A percentile compares a stretch with the other conserved stretches of the same genome.
Evolutionary conservation across 2,113 vertebrate genomes (phyloP).

Genomic region (Synodontis membranacea): DNA sequence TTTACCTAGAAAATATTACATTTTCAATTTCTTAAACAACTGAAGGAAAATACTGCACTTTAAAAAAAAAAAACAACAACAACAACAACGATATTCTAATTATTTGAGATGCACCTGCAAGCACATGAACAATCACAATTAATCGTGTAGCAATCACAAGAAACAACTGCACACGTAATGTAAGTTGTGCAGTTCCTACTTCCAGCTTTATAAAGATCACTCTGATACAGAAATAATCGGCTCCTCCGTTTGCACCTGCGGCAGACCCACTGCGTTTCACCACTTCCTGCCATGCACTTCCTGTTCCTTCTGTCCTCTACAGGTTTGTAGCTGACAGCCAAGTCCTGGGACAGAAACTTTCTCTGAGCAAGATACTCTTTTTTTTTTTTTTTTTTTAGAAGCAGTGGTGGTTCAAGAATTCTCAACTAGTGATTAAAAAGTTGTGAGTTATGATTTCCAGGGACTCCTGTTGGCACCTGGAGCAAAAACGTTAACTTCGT

Average conservation of each 20-base stretch:
- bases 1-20: too few relatives aligned
- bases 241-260: constrained; percentile 42
- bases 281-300: constrained; percentile 56
- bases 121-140: neutral
- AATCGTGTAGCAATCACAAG: neutral
- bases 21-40: too few relatives aligned
- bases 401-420: neutral
- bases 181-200: neutral
- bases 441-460: neutral
- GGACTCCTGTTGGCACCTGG: too few relatives aligned
- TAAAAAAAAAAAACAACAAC: too few relatives aligned
- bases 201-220: neutral
- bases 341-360: constrained; percentile 28
- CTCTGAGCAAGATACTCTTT: neutral
- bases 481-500: neutral
- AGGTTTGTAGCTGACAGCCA: constrained; percentile 6
- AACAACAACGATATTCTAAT: too few relatives aligned
- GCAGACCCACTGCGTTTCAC: constrained; percentile 42
- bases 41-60: too few relatives aligned
- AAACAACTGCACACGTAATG: neutral
- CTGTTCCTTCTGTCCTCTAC: constrained; percentile 36
- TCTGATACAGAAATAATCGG: constrained; percentile 27
- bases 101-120: too few relatives aligned
- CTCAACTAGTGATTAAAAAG: neutral
- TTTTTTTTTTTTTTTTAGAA: neutral